Evolutionary conservation across 2,888 invertebrate genomes (phyloP).

Genomic region (Rhyacophila evoluta): DNA sequence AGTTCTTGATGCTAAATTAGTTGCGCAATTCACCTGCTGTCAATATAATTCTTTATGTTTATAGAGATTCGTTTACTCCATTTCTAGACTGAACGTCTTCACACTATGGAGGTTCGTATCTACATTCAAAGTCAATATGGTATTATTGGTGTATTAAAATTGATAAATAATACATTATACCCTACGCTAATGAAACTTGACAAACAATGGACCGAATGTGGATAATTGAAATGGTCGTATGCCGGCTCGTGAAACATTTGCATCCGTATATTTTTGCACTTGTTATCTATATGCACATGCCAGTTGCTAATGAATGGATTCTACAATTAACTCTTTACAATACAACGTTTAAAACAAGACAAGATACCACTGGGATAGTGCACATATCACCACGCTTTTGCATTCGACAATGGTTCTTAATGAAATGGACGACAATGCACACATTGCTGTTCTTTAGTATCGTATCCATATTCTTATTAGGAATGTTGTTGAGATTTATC

Average conservation of each 20-base stretch:
- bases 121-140: no score
- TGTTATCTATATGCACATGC: slow-evolving; percentile 5
- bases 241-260: neutral
- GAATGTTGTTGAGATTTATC: neutral
- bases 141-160: no score
- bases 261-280: slow-evolving; percentile 5
- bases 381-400: neutral
- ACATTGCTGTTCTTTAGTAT: neutral
- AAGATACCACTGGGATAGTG: neutral
- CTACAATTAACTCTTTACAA: slow-evolving; percentile 40
- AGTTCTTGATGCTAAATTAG: no score
- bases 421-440: neutral
- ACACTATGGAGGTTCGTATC: no score
- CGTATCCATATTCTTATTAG: neutral
- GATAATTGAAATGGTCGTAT: slow-evolving; percentile 13
- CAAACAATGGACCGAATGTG: slow-evolving; percentile 11
- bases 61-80: no score
- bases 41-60: no score
- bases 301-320: slow-evolving; percentile 38
- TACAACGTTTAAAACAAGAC: slow-evolving; percentile 26
- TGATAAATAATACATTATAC: no score
- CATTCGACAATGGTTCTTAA: slow-evolving; percentile 23
- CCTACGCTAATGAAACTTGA: neutral
- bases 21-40: no score
- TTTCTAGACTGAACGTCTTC: no score